Percentiles rank a stretch among this genome's conserved stretches.
Conservation (phyloP, 2,113 vertebrate species). For the Psephotus haematonotus region DNA sequence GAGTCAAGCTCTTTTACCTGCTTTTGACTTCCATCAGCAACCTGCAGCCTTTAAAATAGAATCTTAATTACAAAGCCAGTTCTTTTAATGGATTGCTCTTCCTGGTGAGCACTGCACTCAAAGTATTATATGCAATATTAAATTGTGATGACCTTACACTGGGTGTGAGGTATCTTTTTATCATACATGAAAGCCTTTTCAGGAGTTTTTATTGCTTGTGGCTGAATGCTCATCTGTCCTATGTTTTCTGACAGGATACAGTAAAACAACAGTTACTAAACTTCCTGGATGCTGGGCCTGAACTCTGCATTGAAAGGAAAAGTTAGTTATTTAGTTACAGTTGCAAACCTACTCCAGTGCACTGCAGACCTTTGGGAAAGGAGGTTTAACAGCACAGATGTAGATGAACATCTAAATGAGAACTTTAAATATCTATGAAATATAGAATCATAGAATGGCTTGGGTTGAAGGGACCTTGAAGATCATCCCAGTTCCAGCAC, state of each 20-base stretch:
- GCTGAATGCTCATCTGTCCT: background rate
- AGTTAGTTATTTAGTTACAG: background rate
- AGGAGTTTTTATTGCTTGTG: conserved; percentile 1
- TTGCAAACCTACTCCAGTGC: background rate
- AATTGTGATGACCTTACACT: background rate
- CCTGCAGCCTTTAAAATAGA: conserved; percentile 9
- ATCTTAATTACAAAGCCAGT: conserved; percentile 4
- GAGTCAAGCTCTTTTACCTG: conserved; percentile 12
- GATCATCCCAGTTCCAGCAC: background rate
- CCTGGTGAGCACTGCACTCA: background rate
- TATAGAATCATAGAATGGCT: background rate
- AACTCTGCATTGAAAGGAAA: background rate
- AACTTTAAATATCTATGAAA: background rate
- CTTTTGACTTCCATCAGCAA: conserved; percentile 31
- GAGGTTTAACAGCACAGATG: background rate
- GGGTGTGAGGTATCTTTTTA: background rate
- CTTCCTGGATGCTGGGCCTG: background rate
- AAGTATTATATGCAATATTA: background rate
- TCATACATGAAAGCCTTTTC: conserved; percentile 12
- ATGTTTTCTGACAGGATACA: background rate
- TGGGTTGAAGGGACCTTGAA: background rate
- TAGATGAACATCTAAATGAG: background rate
- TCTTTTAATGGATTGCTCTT: conserved; percentile 1
- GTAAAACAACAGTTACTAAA: background rate
- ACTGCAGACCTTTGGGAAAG: background rate